Base-by-base conservation (phyloP, 2,797 vertebrate species). In the Gambusia yucatana region DNA sequence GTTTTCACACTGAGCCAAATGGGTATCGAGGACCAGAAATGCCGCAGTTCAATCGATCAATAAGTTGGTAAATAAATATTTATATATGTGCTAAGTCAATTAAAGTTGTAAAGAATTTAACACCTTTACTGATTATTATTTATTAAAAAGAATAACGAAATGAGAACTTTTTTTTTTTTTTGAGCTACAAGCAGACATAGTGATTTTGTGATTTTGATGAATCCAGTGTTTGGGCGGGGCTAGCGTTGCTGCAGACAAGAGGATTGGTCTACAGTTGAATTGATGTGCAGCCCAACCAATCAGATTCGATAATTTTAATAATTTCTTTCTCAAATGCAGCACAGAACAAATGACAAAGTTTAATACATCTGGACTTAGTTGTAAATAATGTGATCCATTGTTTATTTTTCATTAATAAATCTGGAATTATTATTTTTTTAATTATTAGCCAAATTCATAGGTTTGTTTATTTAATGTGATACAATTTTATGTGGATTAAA, bases 1-100 rank as follows among this genome's bases (percentile, higher is more conserved):
- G 1, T 77, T 82, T 85, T 87, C 82, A 57, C 82, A 65, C 67
- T n/a, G 44, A 86, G 75, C 55, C 55, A 72, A 80, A 75, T 43
- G 28, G 52, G 25, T 70, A 44, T 44, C 41, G 67, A 46, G 41
- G 25, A 70, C 4, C 25, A 6, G 11, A 70, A 44, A n/a, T 44
- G 41, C 67, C 41, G 2, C 67, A 70, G 41, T 70, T 70, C 67
- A 44, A 17, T 70, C 44, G 3, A 28, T 43, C 11, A 17, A 25
- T 14, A 43, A 16, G 1, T 28, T 70, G 67, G 67, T 70, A 44
- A 70, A 44, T 44, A 44, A 70, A 28, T 44, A 70, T 70, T 28
- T 70, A 44, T 70, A n/a, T n/a, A 13, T 69, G 39, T 4, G 10
- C n/a, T 22, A n/a, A 44, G 25, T 46, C 39, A 13, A 28, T 28